Evolutionary conservation across 1,140 invertebrate genomes (phyloP).

Genomic region (Drosophila teissieri): DNA sequence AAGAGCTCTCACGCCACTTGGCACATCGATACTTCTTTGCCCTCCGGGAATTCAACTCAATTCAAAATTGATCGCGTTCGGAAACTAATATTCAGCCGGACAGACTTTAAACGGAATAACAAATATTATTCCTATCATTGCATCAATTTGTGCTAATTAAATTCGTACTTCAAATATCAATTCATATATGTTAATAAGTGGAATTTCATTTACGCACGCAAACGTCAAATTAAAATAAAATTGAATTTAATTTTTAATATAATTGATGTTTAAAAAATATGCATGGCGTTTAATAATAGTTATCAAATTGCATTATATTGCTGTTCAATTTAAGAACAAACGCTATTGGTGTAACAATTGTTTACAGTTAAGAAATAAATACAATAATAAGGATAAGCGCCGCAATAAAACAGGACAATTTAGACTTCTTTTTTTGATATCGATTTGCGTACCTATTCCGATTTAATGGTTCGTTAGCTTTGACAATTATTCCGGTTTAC

Average conservation of each 20-base stretch:
- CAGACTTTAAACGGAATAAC: not conserved
- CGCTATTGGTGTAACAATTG: too few relatives aligned
- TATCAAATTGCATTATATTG: too few relatives aligned
- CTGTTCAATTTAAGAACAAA: too few relatives aligned
- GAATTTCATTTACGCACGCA: conserved; percentile 4
- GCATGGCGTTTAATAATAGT: too few relatives aligned
- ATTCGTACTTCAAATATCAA: conserved; percentile 22
- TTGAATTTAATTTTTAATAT: conserved; percentile 5
- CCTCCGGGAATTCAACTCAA: not conserved
- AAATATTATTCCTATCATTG: conserved; percentile 1
- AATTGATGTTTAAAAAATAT: conserved; percentile 13
- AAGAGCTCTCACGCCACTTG: conserved; percentile 7
- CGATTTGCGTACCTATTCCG: too few relatives aligned
- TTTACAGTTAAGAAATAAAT: too few relatives aligned
- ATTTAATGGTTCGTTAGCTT: too few relatives aligned
- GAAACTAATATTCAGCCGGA: not conserved
- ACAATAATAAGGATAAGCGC: too few relatives aligned
- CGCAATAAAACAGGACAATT: too few relatives aligned
- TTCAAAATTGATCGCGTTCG: not conserved
- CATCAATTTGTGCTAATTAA: conserved; percentile 25
- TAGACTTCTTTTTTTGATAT: too few relatives aligned
- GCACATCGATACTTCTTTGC: not conserved
- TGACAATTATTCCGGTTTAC: not conserved
- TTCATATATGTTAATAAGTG: conserved; percentile 17
- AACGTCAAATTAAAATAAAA: conserved; percentile 24